Conservation (phyloP, 2,888 invertebrate species). For the Rhaphigaster nebulosa region DNA sequence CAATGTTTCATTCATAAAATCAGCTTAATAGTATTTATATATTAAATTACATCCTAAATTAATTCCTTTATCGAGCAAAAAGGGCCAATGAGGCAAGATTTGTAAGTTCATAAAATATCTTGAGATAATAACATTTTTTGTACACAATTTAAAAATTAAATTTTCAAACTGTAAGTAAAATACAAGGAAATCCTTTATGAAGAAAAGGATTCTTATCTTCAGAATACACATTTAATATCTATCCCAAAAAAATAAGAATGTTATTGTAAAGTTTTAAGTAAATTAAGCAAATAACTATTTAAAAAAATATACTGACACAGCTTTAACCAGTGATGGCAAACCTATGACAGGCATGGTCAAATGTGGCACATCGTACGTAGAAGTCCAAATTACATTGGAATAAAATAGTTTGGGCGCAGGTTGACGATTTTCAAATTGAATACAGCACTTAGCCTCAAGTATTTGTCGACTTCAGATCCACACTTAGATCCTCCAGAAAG, state of each 20-base stretch:
- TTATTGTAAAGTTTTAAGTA: background rate
- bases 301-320: background rate
- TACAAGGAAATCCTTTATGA: background rate
- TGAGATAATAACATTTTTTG: background rate
- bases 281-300: background rate
- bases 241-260: background rate
- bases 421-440: background rate
- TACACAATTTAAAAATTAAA: background rate
- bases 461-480: background rate
- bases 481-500: background rate
- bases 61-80: background rate
- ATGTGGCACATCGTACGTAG: background rate
- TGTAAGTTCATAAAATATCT: background rate
- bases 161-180: background rate
- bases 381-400: background rate
- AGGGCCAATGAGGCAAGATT: background rate
- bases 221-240: background rate
- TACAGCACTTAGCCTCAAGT: background rate
- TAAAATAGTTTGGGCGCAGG: background rate
- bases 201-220: background rate
- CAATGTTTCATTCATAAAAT: background rate
- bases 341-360: background rate
- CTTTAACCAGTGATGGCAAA: background rate
- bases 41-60: background rate
- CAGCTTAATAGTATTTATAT: background rate